A percentile compares a stretch with the other conserved stretches of the same genome.
phyloP scores from a whole-genome alignment of 2,113 vertebrate genomes.

The Hyperoodon ampullatus region DNA sequence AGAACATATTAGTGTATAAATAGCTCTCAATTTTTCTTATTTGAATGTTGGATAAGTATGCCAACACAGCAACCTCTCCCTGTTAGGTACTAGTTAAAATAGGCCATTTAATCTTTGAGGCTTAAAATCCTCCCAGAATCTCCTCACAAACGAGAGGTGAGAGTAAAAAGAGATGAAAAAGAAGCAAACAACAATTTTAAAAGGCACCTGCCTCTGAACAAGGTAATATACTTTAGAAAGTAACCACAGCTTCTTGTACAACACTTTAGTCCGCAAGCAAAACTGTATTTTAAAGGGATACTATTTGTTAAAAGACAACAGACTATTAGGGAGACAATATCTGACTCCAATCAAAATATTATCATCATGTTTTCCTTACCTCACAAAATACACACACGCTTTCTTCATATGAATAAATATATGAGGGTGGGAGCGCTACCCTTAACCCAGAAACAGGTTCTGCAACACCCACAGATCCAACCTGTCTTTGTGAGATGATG shows the following conservation, averaged over 20 bases:
- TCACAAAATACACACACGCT: conserved; percentile 55
- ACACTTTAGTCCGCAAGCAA: conserved; percentile 7
- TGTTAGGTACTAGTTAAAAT: background rate
- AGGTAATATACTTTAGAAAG: background rate
- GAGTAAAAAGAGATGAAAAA: conserved; percentile 26
- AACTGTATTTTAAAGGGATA: conserved; percentile 44
- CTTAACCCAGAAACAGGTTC: conserved; percentile 77
- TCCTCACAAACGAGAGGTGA: background rate
- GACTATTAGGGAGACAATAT: conserved; percentile 60
- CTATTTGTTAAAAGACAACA: conserved; percentile 60
- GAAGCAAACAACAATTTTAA: background rate
- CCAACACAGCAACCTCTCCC: background rate
- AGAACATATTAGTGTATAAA: background rate
- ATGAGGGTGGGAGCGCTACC: conserved; percentile 46
- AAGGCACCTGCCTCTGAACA: conserved; percentile 56
- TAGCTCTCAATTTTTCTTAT: background rate
- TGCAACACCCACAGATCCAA: conserved; percentile 58
- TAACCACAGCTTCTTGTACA: conserved; percentile 3
- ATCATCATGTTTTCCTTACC: conserved; percentile 47
- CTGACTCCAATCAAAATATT: conserved; percentile 58
- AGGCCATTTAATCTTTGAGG: background rate
- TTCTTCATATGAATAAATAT: conserved; percentile 62
- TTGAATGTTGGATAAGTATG: background rate
- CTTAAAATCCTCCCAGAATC: background rate
- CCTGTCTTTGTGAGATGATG: conserved; percentile 59